Conservation (phyloP, 92 coral and sea anemone species). For the Isaurus tuberculatus region DNA sequence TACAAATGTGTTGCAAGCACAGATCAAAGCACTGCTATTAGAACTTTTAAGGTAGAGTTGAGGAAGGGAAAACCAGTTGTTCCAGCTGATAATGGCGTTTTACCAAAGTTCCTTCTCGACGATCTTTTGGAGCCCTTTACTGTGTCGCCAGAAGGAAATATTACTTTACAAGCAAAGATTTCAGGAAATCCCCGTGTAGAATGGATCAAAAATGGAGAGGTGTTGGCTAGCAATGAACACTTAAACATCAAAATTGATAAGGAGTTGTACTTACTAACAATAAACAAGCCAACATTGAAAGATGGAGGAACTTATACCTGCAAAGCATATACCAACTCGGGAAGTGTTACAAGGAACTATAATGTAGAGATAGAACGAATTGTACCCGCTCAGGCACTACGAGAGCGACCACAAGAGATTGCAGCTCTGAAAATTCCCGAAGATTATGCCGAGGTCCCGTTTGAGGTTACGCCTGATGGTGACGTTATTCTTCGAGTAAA, state of each 20-base stretch:
- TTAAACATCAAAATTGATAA: conserved; percentile 64
- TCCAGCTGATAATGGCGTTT: conserved; percentile 37
- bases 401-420: conserved; percentile 21
- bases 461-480: conserved; percentile 29
- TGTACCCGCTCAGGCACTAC: conserved; percentile 26
- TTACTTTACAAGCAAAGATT: conserved; percentile 84
- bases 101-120: conserved; percentile 81
- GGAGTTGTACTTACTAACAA: conserved; percentile 73
- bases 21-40: conserved; percentile 69
- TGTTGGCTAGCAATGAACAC: conserved; percentile 60
- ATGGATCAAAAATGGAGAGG: conserved; percentile 86
- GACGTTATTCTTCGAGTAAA: conserved; percentile 54
- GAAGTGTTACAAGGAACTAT: conserved; percentile 58
- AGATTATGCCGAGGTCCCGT: conserved; percentile 18
- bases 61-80: conserved; percentile 47
- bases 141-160: conserved; percentile 72
- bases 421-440: conserved; percentile 27
- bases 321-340: conserved; percentile 83
- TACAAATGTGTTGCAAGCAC: conserved; percentile 85
- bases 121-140: conserved; percentile 73
- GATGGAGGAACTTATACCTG: conserved; percentile 92
- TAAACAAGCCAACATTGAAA: conserved; percentile 60
- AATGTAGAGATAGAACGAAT: conserved; percentile 45
- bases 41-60: conserved; percentile 56
- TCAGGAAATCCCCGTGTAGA: conserved; percentile 82